Evolutionary conservation across 2,888 invertebrate species (phyloP).

Genomic region (Schizotus pectinicornis): DNA sequence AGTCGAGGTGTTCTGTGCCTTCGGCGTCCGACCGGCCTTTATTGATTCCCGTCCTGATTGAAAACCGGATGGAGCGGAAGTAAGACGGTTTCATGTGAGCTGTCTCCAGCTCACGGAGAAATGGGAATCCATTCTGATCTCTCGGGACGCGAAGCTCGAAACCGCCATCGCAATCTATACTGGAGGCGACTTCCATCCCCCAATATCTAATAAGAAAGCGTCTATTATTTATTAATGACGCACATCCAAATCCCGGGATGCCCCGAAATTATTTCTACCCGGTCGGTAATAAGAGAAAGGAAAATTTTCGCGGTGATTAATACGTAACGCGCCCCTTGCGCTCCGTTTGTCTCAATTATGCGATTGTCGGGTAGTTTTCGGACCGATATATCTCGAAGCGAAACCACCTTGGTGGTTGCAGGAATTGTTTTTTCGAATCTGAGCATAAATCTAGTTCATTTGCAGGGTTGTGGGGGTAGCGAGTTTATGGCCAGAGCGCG

Average conservation of each 20-base stretch:
- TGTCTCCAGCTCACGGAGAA: conserved; percentile 49
- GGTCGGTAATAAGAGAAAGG: not conserved
- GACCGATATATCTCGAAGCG: conserved; percentile 21
- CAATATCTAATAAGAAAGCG: conserved; percentile 28
- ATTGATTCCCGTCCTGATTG: conserved; percentile 56
- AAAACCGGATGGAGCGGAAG: conserved; percentile 58
- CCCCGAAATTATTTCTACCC: no score
- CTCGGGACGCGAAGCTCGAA: conserved; percentile 38
- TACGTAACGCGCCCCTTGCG: not conserved
- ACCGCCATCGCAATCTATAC: conserved; percentile 33
- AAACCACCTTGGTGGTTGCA: conserved; percentile 14
- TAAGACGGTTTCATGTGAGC: conserved; percentile 53
- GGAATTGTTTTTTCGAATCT: conserved; percentile 32
- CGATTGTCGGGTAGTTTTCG: conserved; percentile 19
- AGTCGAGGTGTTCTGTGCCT: conserved; percentile 34
- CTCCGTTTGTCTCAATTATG: conserved; percentile 26
- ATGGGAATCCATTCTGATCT: conserved; percentile 49
- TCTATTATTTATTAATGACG: conserved; percentile 26
- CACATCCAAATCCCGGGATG: not conserved
- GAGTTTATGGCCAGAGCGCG: conserved; percentile 35
- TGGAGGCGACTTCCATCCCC: conserved; percentile 22
- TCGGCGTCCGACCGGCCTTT: conserved; percentile 38
- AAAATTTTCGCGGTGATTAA: not conserved
- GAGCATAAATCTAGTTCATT: conserved; percentile 34
- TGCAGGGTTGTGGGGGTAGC: conserved; percentile 27